These are phyloP conservation scores for Vultur gryphus DNA, from an alignment of 2,797 vertebrate genomes.

Conservation along the genomic window DNA sequence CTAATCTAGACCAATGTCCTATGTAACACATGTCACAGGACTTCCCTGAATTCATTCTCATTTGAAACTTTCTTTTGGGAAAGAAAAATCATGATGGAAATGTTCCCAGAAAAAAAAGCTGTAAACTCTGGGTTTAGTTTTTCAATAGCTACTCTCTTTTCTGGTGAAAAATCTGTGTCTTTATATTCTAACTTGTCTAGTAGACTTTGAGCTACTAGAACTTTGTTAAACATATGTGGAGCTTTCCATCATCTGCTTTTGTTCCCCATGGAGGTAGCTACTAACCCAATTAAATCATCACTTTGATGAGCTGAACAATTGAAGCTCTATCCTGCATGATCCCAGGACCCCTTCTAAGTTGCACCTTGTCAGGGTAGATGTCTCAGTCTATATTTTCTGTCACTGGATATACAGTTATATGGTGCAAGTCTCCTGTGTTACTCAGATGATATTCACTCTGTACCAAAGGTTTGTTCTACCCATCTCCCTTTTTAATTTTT, in stretches of 20 bases:
- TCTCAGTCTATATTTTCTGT: background rate
- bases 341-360: background rate
- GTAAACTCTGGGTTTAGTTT: background rate
- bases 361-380: background rate
- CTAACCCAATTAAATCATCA: background rate
- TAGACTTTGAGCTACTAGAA: background rate
- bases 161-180: background rate
- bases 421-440: background rate
- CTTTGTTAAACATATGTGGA: background rate
- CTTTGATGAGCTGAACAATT: background rate
- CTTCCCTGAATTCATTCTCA: background rate
- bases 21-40: rapidly evolving
- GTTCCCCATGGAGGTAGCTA: background rate
- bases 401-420: background rate
- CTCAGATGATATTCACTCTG: background rate
- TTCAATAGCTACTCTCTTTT: background rate
- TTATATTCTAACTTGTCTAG: background rate
- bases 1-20: background rate
- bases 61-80: background rate
- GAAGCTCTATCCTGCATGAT: background rate
- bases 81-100: background rate
- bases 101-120: background rate
- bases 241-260: background rate
- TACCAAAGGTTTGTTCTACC: background rate
- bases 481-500: background rate